phyloP scores from a whole-genome alignment of 2,113 vertebrate species.

The Zapus hudsonius region DNA sequence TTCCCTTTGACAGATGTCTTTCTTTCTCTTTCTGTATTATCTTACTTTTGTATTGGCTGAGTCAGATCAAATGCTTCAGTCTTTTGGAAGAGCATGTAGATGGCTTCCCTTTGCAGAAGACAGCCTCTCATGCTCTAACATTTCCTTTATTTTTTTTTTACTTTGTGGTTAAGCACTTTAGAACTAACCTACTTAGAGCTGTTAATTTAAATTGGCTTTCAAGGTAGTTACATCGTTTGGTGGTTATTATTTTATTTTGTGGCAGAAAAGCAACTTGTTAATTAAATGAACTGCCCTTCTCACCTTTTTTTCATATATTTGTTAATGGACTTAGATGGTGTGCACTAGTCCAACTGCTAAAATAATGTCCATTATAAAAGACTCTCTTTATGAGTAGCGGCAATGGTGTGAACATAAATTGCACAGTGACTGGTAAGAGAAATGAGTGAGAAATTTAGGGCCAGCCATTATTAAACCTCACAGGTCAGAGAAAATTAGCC shows the following conservation, averaged over 20 bases:
- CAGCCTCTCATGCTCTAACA: neutral
- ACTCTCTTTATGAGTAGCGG: constrained; percentile 67
- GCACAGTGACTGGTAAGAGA: constrained; percentile 37
- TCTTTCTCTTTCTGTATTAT: neutral
- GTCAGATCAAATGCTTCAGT: neutral
- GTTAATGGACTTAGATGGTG: constrained; percentile 78
- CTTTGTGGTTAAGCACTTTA: constrained; percentile 24
- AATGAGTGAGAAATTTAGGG: neutral
- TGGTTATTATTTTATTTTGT: constrained; percentile 51
- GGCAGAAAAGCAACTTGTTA: constrained; percentile 74
- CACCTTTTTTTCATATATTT: constrained; percentile 71
- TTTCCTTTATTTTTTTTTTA: constrained; percentile 10
- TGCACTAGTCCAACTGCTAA: constrained; percentile 70
- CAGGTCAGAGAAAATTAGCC: constrained; percentile 19
- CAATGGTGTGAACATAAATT: constrained; percentile 60
- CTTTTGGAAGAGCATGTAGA: neutral
- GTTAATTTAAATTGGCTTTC: constrained; percentile 70
- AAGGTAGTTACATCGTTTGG: constrained; percentile 64
- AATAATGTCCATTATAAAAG: constrained; percentile 80
- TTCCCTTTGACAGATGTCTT: neutral
- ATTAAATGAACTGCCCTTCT: constrained; percentile 79
- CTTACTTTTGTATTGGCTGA: neutral
- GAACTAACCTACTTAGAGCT: constrained; percentile 8
- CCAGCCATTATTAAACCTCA: neutral
- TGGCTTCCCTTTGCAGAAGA: neutral